A percentile compares a stretch with the other conserved stretches of the same genome.
These are phyloP conservation scores for Menidia beryllina DNA, from an alignment of 2,113 vertebrate species.

Conservation along the genomic window DNA sequence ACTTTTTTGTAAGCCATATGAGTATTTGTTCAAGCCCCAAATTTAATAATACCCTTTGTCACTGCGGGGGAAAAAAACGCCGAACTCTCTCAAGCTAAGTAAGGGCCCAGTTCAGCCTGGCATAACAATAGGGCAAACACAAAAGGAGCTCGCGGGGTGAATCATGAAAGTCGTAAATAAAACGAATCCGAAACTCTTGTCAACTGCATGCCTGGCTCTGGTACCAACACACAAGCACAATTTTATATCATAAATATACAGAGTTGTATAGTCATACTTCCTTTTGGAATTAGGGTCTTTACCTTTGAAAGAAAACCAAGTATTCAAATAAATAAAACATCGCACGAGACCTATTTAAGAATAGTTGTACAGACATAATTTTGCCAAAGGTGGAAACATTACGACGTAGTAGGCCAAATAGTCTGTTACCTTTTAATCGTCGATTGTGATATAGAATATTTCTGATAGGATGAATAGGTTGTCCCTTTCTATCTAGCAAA, in stretches of 20 bases:
- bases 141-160: neutral
- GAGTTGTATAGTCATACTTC: no score
- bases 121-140: conserved; percentile 51
- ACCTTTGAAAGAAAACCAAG: conserved; percentile 9
- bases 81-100: conserved; percentile 3
- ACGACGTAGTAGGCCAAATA: conserved; percentile 6
- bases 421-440: conserved; percentile 51
- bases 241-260: no score
- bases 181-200: neutral
- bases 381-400: conserved; percentile 7
- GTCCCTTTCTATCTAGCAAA: neutral
- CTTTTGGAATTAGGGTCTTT: conserved; percentile 28
- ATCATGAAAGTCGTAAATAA: conserved; percentile 14
- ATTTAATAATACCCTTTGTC: conserved; percentile 38
- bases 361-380: neutral
- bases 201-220: neutral
- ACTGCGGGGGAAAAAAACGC: conserved; percentile 21
- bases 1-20: no score
- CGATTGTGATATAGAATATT: conserved; percentile 8
- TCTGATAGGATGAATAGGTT: conserved; percentile 8
- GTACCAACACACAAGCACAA: no score
- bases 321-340: neutral
- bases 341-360: rapidly evolving
- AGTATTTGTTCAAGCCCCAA: neutral
- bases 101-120: conserved; percentile 46